Percentiles rank a stretch among this genome's conserved stretches.
Evolutionary conservation across 2,888 invertebrate species (phyloP).

Genomic region (Gryllus longicercus): DNA sequence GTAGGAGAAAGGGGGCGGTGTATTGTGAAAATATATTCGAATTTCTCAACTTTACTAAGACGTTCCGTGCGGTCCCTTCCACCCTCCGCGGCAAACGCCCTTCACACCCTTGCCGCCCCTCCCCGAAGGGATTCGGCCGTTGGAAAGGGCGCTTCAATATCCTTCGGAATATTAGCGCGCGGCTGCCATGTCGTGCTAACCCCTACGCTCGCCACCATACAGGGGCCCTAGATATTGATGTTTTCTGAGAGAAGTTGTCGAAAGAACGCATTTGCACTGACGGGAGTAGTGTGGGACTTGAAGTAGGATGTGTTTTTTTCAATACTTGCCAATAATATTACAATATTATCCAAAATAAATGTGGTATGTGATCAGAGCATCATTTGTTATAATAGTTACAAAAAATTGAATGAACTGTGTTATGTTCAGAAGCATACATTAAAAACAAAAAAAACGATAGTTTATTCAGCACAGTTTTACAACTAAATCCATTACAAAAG

Average conservation of each 20-base stretch:
- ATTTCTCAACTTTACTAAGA: constrained; percentile 10
- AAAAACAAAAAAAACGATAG: too few species aligned
- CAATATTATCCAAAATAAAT: too few species aligned
- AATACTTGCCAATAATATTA: too few species aligned
- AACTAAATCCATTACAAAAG: too few species aligned
- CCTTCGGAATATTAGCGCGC: neutral
- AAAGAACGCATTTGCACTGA: neutral
- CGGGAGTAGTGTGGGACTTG: too few species aligned
- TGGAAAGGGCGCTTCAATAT: neutral
- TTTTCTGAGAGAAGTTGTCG: neutral
- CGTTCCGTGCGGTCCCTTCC: neutral
- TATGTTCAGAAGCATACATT: too few species aligned
- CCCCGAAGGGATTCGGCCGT: neutral
- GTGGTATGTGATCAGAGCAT: too few species aligned
- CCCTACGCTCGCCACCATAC: neutral
- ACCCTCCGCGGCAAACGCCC: neutral
- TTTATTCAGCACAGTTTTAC: too few species aligned
- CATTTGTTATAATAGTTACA: too few species aligned
- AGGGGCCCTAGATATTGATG: neutral
- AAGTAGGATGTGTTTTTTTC: too few species aligned
- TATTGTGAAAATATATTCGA: constrained; percentile 10
- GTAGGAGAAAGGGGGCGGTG: neutral
- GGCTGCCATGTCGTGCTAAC: neutral
- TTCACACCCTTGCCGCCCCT: neutral
- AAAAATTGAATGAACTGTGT: too few species aligned